Percentiles rank a stretch among this genome's conserved stretches.
These are phyloP conservation scores for Thereva nobilitata DNA, from an alignment of 2,888 invertebrate species.

Conservation along the genomic window DNA sequence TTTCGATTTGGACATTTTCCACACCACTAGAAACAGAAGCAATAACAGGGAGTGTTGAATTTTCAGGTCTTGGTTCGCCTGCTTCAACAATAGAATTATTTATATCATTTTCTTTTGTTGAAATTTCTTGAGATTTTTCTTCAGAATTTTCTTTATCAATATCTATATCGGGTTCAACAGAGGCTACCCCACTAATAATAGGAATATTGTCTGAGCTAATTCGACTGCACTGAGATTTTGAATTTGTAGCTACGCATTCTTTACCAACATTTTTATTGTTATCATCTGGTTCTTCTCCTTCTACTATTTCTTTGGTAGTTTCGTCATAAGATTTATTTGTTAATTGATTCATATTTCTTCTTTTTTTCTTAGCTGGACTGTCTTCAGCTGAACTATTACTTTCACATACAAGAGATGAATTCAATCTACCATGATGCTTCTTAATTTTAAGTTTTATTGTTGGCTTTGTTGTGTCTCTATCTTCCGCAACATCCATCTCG, in stretches of 20 bases:
- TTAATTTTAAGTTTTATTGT: conserved; percentile 56
- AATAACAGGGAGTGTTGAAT: neutral
- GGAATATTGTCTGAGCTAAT: no score
- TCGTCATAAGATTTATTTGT: conserved; percentile 35
- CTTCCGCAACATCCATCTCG: conserved; percentile 31
- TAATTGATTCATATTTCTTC: conserved; percentile 48
- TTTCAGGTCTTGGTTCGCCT: neutral
- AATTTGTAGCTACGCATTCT: no score
- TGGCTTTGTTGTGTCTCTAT: conserved; percentile 32
- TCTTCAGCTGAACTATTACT: conserved; percentile 45
- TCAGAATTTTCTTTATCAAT: no score
- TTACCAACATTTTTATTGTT: no score
- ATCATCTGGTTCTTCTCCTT: neutral
- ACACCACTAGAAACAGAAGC: conserved; percentile 2
- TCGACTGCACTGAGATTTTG: no score
- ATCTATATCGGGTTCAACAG: no score
- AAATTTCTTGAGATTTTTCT: no score
- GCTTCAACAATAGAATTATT: neutral
- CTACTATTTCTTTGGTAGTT: neutral
- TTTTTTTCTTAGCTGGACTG: conserved; percentile 48
- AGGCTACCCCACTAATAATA: no score
- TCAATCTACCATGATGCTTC: conserved; percentile 55
- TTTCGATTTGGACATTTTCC: no score
- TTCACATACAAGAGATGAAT: conserved; percentile 54
- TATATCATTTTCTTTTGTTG: no score